Evolutionary conservation across 2,888 invertebrate species (phyloP), one percentile per base, ranked within the genome.

Genomic region (Hirtodrosophila duncani): DNA sequence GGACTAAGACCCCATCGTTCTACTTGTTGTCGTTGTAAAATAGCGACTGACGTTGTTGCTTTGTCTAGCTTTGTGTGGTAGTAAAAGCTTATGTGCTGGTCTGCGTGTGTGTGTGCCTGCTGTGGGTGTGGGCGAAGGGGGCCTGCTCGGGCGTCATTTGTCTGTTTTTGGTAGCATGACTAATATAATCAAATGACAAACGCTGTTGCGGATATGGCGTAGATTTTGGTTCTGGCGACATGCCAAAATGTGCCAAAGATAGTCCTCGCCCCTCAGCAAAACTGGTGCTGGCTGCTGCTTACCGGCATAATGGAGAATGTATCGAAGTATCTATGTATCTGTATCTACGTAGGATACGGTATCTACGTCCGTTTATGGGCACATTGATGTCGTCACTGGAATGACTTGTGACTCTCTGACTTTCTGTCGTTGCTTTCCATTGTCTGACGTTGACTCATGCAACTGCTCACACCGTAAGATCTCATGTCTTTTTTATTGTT

Each of bases 81-180:
- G 68, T 72, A 61, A 55, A 74, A 53, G 70, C 67, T 60, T 48
- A 18, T 13, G 3, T 18, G 20, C 10, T 13, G 18, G 10, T 8
- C 10, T 16, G 4, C 17, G 34, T 21, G 30, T 29, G 33, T 50
- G 67, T 20, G 33, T n/a, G 16, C n/a, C 48, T n/a, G 11, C 48
- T 30, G 34, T 44, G 34, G 46, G 43, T 14, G 34, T 18, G 50
- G 46, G 42, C 27, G 20, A 17, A 13, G 45, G 42, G 13, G 5
- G 31, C 37, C 50, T n/a, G n/a, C n/a, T n/a, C 36, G 23, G 60
- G 67, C 77, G 82, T 80, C 74, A 80, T 82, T 69, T 62, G 61
- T 67, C 71, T 81, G 81, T 82, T 80, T 80, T 63, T 68, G 63
- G 65, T 63, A 71, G 71, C 78, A 80, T 80, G 79, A 80, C 79